phyloP scores from a whole-genome alignment of 2,113 vertebrate species.

The Helogale parvula region DNA sequence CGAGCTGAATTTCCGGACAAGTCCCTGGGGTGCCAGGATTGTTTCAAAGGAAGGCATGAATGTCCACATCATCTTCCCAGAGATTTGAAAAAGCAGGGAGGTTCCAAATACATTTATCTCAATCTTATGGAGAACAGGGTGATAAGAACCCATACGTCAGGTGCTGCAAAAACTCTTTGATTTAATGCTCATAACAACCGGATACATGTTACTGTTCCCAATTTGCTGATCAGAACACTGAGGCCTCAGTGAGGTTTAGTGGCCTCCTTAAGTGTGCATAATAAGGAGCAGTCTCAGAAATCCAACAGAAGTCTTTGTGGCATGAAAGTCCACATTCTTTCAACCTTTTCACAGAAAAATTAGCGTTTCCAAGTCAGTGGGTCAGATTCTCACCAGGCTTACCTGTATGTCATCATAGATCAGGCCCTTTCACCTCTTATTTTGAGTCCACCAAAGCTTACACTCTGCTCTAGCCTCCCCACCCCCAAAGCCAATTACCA shows the following conservation, averaged over 20 bases:
- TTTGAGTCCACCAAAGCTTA: background rate
- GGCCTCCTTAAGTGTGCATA: background rate
- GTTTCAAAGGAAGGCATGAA: conserved; percentile 67
- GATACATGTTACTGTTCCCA: background rate
- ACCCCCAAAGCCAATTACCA: background rate
- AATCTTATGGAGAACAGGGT: background rate
- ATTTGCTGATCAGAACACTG: conserved; percentile 5
- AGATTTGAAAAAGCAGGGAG: conserved; percentile 40
- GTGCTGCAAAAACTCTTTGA: background rate
- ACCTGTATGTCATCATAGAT: background rate
- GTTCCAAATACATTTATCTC: conserved; percentile 1
- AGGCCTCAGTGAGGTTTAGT: background rate
- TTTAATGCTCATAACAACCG: background rate
- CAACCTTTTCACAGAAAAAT: conserved; percentile 4
- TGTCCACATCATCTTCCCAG: conserved; percentile 53
- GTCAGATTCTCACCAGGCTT: background rate
- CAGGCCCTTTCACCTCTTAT: background rate
- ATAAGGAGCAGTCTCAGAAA: background rate
- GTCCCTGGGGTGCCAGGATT: conserved; percentile 67
- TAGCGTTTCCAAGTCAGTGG: background rate
- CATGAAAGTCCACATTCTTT: background rate
- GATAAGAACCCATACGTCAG: background rate
- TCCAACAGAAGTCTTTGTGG: background rate
- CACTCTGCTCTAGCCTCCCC: background rate
- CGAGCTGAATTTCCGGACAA: conserved; percentile 73